phyloP scores from a whole-genome alignment of 2,113 vertebrate species.

The Syrmaticus mikado region DNA sequence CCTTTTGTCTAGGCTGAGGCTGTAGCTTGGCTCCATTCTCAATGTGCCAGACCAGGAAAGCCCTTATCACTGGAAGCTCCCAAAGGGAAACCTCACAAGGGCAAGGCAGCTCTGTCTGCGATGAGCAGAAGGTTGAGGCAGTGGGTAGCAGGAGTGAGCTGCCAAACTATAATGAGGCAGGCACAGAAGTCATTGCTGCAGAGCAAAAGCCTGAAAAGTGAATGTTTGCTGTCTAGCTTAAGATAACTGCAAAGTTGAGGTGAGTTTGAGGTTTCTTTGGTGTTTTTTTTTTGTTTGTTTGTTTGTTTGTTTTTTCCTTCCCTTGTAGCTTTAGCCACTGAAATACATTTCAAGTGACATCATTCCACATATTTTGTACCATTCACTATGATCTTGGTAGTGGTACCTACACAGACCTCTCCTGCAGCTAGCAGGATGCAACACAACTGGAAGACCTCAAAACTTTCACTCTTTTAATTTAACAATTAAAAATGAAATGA shows the following conservation, averaged over 20 bases:
- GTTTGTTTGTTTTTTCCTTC: too few species aligned
- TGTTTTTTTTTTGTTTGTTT: background rate
- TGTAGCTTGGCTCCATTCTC: slow-evolving; percentile 72
- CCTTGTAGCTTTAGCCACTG: accelerated
- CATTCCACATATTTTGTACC: accelerated
- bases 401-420: background rate
- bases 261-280: background rate
- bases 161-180: slow-evolving; percentile 47
- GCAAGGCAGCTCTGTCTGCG: slow-evolving; percentile 20
- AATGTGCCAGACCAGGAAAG: slow-evolving; percentile 37
- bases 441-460: background rate
- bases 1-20: slow-evolving; percentile 74
- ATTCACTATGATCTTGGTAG: background rate
- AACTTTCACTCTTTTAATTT: background rate
- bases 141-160: slow-evolving; percentile 48
- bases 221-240: background rate
- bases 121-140: slow-evolving; percentile 29
- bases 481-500: background rate
- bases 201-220: slow-evolving; percentile 2
- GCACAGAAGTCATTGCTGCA: background rate
- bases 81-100: slow-evolving; percentile 37
- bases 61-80: slow-evolving; percentile 51
- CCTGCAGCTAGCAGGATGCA: background rate
- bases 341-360: background rate
- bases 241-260: background rate